phyloP scores from a whole-genome alignment of 2,888 invertebrate species.

The Drosophila sordidula region DNA sequence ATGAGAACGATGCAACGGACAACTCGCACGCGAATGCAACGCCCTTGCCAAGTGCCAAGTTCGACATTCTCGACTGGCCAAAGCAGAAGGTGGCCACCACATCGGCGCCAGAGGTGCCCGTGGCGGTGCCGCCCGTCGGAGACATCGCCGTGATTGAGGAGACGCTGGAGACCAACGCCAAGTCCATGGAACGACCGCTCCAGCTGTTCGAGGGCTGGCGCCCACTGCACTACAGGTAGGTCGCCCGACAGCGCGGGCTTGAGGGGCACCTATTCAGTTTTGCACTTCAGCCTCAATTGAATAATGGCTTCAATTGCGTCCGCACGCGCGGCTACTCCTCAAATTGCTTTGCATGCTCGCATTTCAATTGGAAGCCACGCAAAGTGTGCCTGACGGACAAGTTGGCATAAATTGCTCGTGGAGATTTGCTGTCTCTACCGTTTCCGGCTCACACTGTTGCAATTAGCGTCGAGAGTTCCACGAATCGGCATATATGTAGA shows the following conservation, averaged over 20 bases:
- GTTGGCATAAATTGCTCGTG: slow-evolving; percentile 59
- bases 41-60: slow-evolving; percentile 66
- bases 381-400: slow-evolving; percentile 26
- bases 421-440: slow-evolving; percentile 45
- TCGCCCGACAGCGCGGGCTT: slow-evolving; percentile 3
- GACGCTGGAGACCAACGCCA: slow-evolving; percentile 62
- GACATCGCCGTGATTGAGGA: slow-evolving; percentile 70
- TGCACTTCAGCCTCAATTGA: slow-evolving; percentile 55
- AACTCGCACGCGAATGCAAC: slow-evolving; percentile 52
- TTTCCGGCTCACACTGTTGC: slow-evolving; percentile 53
- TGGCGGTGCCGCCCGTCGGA: slow-evolving; percentile 64
- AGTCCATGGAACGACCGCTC: slow-evolving; percentile 77
- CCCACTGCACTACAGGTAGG: slow-evolving; percentile 84
- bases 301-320: slow-evolving; percentile 53
- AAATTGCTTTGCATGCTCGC: slow-evolving; percentile 62
- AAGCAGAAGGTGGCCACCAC: slow-evolving; percentile 19
- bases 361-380: slow-evolving; percentile 52
- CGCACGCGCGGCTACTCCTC: slow-evolving; percentile 33
- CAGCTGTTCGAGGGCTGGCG: slow-evolving; percentile 84
- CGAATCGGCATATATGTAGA: background rate
- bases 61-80: slow-evolving; percentile 56
- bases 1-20: slow-evolving; percentile 20
- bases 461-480: slow-evolving; percentile 21
- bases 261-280: slow-evolving; percentile 21
- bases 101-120: slow-evolving; percentile 19